Evolutionary conservation across 2,113 vertebrate species (phyloP).

Genomic region (Anhinga anhinga): DNA sequence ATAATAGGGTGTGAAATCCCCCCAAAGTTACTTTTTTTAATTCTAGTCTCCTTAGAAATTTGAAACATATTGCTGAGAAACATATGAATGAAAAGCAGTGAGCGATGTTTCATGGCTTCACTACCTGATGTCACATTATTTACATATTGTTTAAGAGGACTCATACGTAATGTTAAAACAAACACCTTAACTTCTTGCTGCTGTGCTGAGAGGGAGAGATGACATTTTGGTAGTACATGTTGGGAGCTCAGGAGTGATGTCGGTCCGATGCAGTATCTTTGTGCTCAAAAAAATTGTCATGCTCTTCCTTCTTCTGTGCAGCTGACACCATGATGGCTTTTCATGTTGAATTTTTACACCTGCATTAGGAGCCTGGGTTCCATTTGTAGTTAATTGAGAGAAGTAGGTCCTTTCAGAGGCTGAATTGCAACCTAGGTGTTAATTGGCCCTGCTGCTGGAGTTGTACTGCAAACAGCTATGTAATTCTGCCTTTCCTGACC

Average conservation of each 20-base stretch:
- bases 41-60: not conserved
- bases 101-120: not conserved
- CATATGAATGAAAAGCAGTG: not conserved
- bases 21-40: not conserved
- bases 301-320: not conserved
- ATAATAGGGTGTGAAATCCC: not conserved
- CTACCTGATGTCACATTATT: not conserved
- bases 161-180: not conserved
- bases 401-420: not conserved
- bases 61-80: not conserved
- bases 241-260: not conserved
- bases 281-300: not conserved
- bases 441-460: not conserved
- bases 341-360: not conserved
- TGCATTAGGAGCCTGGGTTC: not conserved
- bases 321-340: not conserved
- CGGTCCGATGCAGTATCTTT: not conserved
- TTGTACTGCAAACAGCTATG: fast-evolving
- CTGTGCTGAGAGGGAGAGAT: not conserved
- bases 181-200: not conserved
- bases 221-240: not conserved
- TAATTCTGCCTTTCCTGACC: not conserved
- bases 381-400: not conserved
- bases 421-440: not conserved
- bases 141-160: not conserved